A percentile compares a stretch with the other conserved stretches of the same genome.
phyloP scores from a whole-genome alignment of 2,888 invertebrate genomes.

The Drosophila multiciliata region DNA sequence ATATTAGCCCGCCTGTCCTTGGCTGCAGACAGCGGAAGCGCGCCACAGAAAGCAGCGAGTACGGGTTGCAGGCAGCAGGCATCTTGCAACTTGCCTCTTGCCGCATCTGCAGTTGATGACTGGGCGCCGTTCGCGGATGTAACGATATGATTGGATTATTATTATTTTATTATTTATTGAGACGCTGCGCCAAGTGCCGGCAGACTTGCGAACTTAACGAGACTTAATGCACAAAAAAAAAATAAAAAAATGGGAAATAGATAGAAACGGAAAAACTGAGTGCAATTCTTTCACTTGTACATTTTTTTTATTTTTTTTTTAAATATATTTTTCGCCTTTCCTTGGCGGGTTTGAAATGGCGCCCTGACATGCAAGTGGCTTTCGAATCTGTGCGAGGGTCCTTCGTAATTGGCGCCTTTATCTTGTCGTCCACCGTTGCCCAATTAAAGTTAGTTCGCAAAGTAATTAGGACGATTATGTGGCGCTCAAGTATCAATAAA shows the following conservation, averaged over 20 bases:
- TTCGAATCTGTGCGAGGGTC: conserved; percentile 43
- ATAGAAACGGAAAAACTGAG: neutral
- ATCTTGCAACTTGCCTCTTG: neutral
- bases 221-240: conserved; percentile 1
- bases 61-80: conserved; percentile 2
- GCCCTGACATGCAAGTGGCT: conserved; percentile 68
- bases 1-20: conserved; percentile 58
- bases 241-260: conserved; percentile 13
- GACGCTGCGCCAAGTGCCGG: conserved; percentile 61
- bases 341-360: conserved; percentile 46
- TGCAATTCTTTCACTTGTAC: conserved; percentile 27
- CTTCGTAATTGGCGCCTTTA: conserved; percentile 69
- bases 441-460: conserved; percentile 77
- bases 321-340: conserved; percentile 6
- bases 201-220: conserved; percentile 13
- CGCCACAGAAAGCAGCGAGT: conserved; percentile 39
- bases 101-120: conserved; percentile 51
- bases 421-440: conserved; percentile 63
- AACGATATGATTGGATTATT: conserved; percentile 83
- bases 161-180: conserved; percentile 83
- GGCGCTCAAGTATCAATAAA: conserved; percentile 78
- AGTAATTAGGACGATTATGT: conserved; percentile 79
- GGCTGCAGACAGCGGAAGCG: conserved; percentile 47
- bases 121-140: conserved; percentile 72
- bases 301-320: neutral